These are phyloP conservation scores for Amiota mariae DNA, from an alignment of 2,888 invertebrate species.

Conservation along the genomic window DNA sequence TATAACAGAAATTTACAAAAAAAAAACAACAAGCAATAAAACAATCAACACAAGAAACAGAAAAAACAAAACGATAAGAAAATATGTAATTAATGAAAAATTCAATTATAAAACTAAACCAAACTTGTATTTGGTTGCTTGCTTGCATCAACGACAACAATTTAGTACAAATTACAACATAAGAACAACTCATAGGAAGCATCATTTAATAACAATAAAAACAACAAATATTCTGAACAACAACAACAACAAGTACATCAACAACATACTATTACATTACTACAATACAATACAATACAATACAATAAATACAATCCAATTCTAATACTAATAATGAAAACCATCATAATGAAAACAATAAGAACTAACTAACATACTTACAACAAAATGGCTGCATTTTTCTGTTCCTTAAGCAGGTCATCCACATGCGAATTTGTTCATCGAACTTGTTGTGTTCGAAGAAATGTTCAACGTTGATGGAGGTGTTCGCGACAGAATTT, in stretches of 20 bases:
- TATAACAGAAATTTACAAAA: background rate
- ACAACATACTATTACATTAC: constrained; percentile 7
- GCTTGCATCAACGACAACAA: background rate
- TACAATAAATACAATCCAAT: background rate
- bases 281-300: too few species aligned
- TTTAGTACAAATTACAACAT: background rate
- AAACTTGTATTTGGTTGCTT: background rate
- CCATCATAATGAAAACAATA: constrained; percentile 26
- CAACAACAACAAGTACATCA: constrained; percentile 4
- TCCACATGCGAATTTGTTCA: too few species aligned
- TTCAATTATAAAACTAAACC: background rate
- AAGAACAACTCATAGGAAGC: background rate
- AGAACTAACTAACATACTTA: too few species aligned
- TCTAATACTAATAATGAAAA: constrained; percentile 8
- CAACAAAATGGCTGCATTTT: constrained; percentile 8
- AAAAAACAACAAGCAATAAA: background rate
- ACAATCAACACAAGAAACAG: constrained; percentile 14
- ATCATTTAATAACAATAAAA: background rate
- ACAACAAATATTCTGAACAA: background rate
- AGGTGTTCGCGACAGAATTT: too few species aligned
- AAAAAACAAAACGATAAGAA: constrained; percentile 30
- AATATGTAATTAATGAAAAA: background rate
- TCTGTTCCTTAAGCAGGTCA: constrained; percentile 30
- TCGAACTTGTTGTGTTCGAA: too few species aligned
- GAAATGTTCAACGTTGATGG: too few species aligned